Base-by-base conservation (phyloP, 2,113 vertebrate species). In the Psittacara wagleri region DNA sequence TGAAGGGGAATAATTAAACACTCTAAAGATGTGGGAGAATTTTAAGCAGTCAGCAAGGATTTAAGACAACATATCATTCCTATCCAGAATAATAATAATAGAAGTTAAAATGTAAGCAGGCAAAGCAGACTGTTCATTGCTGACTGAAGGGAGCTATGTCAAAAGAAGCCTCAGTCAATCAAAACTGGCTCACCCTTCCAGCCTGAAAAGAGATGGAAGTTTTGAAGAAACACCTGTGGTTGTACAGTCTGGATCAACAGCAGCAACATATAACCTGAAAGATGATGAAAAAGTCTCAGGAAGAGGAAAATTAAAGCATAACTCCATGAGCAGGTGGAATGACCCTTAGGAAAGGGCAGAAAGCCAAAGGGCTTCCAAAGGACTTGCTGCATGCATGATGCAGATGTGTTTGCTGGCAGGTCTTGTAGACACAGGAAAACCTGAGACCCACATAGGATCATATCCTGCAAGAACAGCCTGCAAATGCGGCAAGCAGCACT, bases 1-100 rank as follows among this genome's bases (percentile, higher is more conserved):
- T 97, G 94, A 96, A 97, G 95, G 91, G 86, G 96, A 97, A 97
- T 96, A 97, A 97, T 97, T 96, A 97, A 95, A 95, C 89, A 95
- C 92, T 79, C 73, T 69, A 37, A 97, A 92, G 95, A 96, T 94
- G 89, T 89, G 74, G 95, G 95, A 91, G 93, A 97, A 97, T 97
- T 97, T 96, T 95, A 97, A 96, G 89, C 89, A 97, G 96, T 81
- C 96, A 79, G 96, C 91, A 55, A 95, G 91, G 94, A 86, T 94
- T 97, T 92, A 81, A 95, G 83, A 84, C 92, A 97, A 95, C 83
- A 51, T 86, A 96, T 86, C 88, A 86, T 92, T 91, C 51, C 81
- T 81, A 92, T n/a, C 29, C 10, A 61, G 64, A 88, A 88, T 79
- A 29, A 66, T 55, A 69, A 81, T 43, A 80, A 77, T 72, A 51